Evolutionary conservation across 2,113 vertebrate species (phyloP), one percentile per base, ranked within the genome.

Genomic region (Pontoporia blainvillei): DNA sequence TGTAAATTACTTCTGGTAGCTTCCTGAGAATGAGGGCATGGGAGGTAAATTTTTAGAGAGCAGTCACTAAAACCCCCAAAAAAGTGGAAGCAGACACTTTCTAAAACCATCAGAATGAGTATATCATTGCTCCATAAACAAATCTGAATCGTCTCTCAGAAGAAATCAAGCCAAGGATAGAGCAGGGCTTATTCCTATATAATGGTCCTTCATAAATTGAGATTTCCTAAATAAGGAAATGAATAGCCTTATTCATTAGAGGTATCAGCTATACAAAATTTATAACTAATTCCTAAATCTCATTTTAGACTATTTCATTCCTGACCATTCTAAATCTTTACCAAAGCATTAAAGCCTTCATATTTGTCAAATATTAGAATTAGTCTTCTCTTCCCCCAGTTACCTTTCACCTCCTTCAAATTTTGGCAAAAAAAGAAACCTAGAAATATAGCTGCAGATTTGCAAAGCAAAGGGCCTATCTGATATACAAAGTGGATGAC

Each of bases 321-420:
- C 54, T 94, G 84, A 31, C 72, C 34, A 84, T 72, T 84, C 81
- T 49, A 36, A 67, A 92, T 59, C 85, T 93, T 89, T 88, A 90
- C 61, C 61, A 94, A 89, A 86, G 52, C 39, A 85, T 31, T 71
- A 90, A 90, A 79, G 21, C 49, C 41, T 76, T 85, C 29, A 54
- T 31, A 72, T 73, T 88, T 73, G 13, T 84, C 85, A 96, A 92
- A 79, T 67, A 61, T 23, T 9, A 94, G 61, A 94, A 91, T 86
- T 81, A 25, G 5, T 84, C 9, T 94, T 86, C 49, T 76, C 41
- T 90, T 76, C 4, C 23, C n/a, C n/a, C 6, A 90, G 13, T 94
- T 94, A 2, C 64, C 36, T 85, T 94, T 83, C 71, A 82, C 64
- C 59, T 64, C 64, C 62, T 95, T 81, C 57, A 93, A 72, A 71